A percentile compares a stretch with the other conserved stretches of the same genome.
Evolutionary conservation across 2,797 vertebrate species (phyloP).

Genomic region (Eulemur albifrons): DNA sequence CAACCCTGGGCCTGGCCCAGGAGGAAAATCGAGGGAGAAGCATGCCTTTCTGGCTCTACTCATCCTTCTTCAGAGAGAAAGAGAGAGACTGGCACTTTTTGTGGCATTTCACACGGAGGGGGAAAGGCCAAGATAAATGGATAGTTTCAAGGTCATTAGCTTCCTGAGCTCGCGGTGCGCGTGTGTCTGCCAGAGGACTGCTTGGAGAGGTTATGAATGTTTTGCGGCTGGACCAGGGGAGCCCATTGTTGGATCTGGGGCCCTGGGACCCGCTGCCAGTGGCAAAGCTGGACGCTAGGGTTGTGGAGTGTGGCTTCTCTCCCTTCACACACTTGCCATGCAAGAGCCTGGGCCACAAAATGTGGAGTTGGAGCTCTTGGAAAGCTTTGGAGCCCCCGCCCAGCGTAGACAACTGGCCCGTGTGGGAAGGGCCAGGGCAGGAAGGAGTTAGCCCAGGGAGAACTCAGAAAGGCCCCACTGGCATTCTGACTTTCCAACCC

Average conservation of each 20-base stretch:
- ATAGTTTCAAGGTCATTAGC: conserved; percentile 86
- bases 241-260: conserved; percentile 79
- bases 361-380: not conserved
- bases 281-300: conserved; percentile 76
- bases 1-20: conserved; percentile 42
- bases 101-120: conserved; percentile 81
- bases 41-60: conserved; percentile 64
- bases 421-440: not conserved
- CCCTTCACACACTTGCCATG: not conserved
- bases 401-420: not conserved
- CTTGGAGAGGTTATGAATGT: conserved; percentile 83
- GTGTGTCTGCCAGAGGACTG: conserved; percentile 80
- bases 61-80: conserved; percentile 74
- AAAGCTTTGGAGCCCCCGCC: not conserved
- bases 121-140: conserved; percentile 85
- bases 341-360: not conserved
- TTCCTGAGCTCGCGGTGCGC: conserved; percentile 78
- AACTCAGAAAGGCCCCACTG: not conserved
- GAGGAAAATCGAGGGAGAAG: conserved; percentile 33
- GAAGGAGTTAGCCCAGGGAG: not conserved
- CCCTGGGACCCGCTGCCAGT: conserved; percentile 80
- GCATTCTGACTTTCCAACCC: not conserved
- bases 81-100: conserved; percentile 75
- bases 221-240: conserved; percentile 80
- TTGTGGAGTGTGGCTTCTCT: conserved; percentile 38